Conservation (phyloP, 2,113 vertebrate species). For the Empidonax traillii region DNA sequence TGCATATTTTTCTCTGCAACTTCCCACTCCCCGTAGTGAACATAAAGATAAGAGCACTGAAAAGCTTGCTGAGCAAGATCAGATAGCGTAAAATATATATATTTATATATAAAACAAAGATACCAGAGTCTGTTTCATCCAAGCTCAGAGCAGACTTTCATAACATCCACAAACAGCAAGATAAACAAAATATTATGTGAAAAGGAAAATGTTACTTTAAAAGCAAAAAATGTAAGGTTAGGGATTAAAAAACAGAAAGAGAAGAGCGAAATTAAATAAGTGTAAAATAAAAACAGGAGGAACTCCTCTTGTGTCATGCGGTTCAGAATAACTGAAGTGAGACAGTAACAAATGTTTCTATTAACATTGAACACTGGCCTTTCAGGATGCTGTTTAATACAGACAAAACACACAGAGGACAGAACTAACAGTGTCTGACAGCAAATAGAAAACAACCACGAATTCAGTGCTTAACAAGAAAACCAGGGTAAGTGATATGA, state of each 20-base stretch:
- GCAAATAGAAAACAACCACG: not conserved
- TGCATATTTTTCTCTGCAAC: not conserved
- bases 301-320: not conserved
- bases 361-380: not conserved
- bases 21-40: not conserved
- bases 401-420: not conserved
- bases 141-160: not conserved
- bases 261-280: not conserved
- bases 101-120: not conserved
- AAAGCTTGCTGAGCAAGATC: not conserved
- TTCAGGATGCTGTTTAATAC: not conserved
- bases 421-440: not conserved
- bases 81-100: not conserved
- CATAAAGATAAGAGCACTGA: not conserved
- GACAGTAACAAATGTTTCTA: not conserved
- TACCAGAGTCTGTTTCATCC: not conserved
- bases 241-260: not conserved
- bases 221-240: not conserved
- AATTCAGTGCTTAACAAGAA: not conserved
- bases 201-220: not conserved
- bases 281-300: not conserved
- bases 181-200: not conserved
- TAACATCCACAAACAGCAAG: not conserved
- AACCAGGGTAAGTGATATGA: not conserved
- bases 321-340: not conserved